Conservation (phyloP, 2,888 invertebrate species). For the Ichneumoninae sp. region DNA sequence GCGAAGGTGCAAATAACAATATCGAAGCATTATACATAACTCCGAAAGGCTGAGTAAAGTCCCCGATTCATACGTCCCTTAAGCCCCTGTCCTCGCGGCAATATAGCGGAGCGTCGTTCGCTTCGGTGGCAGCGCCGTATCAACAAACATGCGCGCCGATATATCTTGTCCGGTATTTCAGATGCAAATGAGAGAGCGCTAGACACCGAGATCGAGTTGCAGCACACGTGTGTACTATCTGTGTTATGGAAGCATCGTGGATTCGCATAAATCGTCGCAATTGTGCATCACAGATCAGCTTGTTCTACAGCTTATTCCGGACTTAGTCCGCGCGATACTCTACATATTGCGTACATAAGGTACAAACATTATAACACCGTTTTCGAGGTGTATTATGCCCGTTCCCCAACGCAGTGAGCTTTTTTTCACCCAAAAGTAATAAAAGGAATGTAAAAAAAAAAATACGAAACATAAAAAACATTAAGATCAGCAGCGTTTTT, state of each 20-base stretch:
- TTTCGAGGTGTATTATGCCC: not conserved
- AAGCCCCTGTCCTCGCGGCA: not conserved
- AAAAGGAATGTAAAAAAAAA: not conserved
- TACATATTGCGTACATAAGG: slow-evolving; percentile 60
- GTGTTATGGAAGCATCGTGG: slow-evolving; percentile 62
- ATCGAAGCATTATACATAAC: not conserved
- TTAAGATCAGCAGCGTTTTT: too few species aligned
- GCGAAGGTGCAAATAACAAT: not conserved
- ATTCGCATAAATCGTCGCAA: slow-evolving; percentile 64
- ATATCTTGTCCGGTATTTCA: slow-evolving; percentile 59
- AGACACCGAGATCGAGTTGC: slow-evolving; percentile 41
- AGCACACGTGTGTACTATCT: slow-evolving; percentile 20
- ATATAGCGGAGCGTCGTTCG: not conserved
- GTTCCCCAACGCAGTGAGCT: not conserved
- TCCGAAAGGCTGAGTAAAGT: not conserved
- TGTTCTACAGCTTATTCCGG: slow-evolving; percentile 61
- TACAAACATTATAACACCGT: slow-evolving; percentile 21
- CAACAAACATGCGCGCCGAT: slow-evolving; percentile 35
- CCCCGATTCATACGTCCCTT: not conserved
- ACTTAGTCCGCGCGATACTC: slow-evolving; percentile 60
- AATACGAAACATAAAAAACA: too few species aligned
- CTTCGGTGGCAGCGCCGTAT: not conserved
- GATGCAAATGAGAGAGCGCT: slow-evolving; percentile 59
- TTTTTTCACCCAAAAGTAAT: not conserved
- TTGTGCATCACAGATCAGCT: slow-evolving; percentile 51